phyloP scores from a whole-genome alignment of 2,113 vertebrate genomes.

The Dromiciops gliroides region DNA sequence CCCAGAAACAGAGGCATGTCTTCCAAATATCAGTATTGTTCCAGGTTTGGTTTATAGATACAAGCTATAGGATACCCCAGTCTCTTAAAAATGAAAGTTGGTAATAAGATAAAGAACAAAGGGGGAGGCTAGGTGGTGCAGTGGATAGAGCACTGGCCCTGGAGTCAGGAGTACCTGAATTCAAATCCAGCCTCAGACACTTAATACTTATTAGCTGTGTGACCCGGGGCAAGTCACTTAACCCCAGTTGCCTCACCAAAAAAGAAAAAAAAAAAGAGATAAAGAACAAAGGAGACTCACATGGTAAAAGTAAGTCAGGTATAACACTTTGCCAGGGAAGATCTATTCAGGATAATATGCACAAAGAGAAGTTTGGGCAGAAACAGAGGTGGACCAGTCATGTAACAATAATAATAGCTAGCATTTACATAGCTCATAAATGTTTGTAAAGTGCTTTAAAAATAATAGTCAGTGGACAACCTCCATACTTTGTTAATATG shows the following conservation, averaged over 20 bases:
- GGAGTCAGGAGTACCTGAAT: no score
- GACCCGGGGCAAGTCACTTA: no score
- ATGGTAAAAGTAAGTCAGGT: not conserved
- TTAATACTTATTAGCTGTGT: no score
- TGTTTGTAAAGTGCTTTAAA: not conserved
- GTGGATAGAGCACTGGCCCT: no score
- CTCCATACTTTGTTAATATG: not conserved
- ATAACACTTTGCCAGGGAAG: not conserved
- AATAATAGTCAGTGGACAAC: not conserved
- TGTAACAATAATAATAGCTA: not conserved
- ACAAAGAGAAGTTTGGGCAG: not conserved
- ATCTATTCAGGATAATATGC: not conserved
- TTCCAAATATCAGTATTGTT: not conserved
- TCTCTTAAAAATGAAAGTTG: not conserved
- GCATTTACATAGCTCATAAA: not conserved
- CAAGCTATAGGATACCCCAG: not conserved
- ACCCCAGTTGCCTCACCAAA: no score
- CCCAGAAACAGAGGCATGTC: not conserved
- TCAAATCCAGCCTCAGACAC: no score
- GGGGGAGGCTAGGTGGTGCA: no score
- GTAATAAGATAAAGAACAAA: not conserved
- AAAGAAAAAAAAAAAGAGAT: no score
- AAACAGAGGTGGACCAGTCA: not conserved
- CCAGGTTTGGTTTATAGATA: not conserved
- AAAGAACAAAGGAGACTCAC: not conserved